phyloP scores from a whole-genome alignment of 1,140 invertebrate genomes.

The Nasonia giraulti region DNA sequence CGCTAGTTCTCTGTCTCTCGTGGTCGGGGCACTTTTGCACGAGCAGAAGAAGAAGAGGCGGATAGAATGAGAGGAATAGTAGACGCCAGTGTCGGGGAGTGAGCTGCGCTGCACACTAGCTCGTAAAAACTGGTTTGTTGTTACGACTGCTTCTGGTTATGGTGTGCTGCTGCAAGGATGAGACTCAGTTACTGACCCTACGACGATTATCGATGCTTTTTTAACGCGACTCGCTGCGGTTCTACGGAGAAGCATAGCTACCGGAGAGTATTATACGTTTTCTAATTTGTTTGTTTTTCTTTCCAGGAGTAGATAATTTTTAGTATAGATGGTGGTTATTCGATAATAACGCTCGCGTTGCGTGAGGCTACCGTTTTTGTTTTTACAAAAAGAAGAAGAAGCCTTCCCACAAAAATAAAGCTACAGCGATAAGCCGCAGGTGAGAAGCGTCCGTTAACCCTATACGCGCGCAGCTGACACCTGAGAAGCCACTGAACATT shows the following conservation, averaged over 20 bases:
- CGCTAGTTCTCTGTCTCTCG: not conserved
- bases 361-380: no score
- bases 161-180: not conserved
- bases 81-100: not conserved
- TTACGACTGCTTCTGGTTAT: not conserved
- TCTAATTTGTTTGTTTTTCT: not conserved
- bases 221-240: not conserved
- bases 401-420: no score
- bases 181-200: constrained; percentile 11
- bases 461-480: not conserved
- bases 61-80: not conserved
- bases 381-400: no score
- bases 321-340: no score
- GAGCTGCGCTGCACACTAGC: not conserved
- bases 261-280: no score
- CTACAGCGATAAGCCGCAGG: no score
- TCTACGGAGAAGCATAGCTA: not conserved
- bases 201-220: not conserved
- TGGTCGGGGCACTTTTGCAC: not conserved
- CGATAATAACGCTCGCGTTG: no score
- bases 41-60: not conserved
- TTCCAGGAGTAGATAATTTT: not conserved
- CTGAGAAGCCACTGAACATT: not conserved
- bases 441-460: not conserved
- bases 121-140: constrained; percentile 44